Conservation (phyloP, 2,888 invertebrate species). For the Torymus aiolomorphi region DNA sequence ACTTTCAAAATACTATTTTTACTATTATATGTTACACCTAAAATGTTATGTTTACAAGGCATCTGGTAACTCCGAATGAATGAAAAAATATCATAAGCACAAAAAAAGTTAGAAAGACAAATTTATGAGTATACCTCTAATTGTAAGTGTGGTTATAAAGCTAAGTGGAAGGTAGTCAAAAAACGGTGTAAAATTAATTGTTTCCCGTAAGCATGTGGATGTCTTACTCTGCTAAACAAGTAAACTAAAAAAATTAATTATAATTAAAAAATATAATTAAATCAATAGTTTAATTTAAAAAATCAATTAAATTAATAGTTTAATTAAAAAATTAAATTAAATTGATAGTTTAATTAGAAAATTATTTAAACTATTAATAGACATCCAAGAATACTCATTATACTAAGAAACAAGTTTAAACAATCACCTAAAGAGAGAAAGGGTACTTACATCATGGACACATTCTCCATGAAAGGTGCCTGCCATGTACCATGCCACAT, state of each 20-base stretch:
- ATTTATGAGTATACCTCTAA: slow-evolving; percentile 30
- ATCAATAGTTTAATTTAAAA: too few species aligned
- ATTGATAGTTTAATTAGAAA: too few species aligned
- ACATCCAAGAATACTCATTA: slow-evolving; percentile 51
- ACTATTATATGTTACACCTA: too few species aligned
- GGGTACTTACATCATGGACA: slow-evolving; percentile 91
- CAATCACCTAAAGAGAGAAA: slow-evolving; percentile 12
- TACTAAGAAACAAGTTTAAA: slow-evolving; percentile 23
- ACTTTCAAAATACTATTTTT: too few species aligned
- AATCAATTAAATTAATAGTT: too few species aligned
- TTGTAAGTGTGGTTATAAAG: slow-evolving; percentile 56
- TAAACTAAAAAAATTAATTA: too few species aligned
- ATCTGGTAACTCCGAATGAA: too few species aligned
- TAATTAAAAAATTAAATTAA: too few species aligned
- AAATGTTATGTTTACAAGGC: too few species aligned
- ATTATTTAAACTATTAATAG: slow-evolving; percentile 71
- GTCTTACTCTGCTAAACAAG: slow-evolving; percentile 63
- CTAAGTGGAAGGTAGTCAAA: slow-evolving; percentile 61
- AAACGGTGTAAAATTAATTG: slow-evolving; percentile 67
- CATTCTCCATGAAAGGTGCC: slow-evolving; percentile 96
- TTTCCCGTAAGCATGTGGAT: slow-evolving; percentile 66
- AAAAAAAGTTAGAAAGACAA: slow-evolving; percentile 14
- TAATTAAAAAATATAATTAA: too few species aligned
- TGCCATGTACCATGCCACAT: slow-evolving; percentile 94
- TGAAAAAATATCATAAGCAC: not conserved